phyloP scores from a whole-genome alignment of 2,888 invertebrate species.

The Gandaritis pyraliata region DNA sequence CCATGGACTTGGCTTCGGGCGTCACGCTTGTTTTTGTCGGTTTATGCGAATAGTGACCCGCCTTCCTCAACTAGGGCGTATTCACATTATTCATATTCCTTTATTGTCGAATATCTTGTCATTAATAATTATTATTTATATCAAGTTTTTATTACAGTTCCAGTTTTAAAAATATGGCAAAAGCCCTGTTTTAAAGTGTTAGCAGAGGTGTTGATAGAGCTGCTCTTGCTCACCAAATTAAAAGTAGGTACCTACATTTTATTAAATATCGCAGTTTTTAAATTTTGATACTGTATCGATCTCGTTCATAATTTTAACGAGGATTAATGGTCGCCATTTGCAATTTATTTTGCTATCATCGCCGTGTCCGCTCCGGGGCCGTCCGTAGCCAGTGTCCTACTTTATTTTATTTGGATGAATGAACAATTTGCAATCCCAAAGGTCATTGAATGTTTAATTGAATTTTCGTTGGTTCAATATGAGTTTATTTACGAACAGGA shows the following conservation, averaged over 20 bases:
- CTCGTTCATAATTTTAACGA: constrained; percentile 57
- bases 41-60: constrained; percentile 43
- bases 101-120: constrained; percentile 18
- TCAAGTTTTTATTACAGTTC: not conserved
- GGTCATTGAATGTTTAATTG: constrained; percentile 37
- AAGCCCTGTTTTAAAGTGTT: too few relatives aligned
- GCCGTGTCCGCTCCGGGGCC: constrained; percentile 50
- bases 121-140: not conserved
- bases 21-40: constrained; percentile 57
- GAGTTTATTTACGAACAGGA: not conserved
- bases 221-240: too few relatives aligned
- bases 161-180: too few relatives aligned
- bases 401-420: constrained; percentile 51
- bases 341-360: constrained; percentile 58
- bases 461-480: constrained; percentile 23
- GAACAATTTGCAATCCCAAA: constrained; percentile 37
- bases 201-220: too few relatives aligned
- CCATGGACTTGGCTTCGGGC: constrained; percentile 56
- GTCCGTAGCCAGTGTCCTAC: constrained; percentile 44
- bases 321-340: constrained; percentile 61
- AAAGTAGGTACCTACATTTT: not conserved
- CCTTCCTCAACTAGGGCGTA: constrained; percentile 21
- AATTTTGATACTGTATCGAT: constrained; percentile 43
- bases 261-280: not conserved
- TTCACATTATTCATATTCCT: constrained; percentile 21